Evolutionary conservation across 2,113 vertebrate species (phyloP), one percentile per base, ranked within the genome.

Genomic region (Zootoca vivipara): DNA sequence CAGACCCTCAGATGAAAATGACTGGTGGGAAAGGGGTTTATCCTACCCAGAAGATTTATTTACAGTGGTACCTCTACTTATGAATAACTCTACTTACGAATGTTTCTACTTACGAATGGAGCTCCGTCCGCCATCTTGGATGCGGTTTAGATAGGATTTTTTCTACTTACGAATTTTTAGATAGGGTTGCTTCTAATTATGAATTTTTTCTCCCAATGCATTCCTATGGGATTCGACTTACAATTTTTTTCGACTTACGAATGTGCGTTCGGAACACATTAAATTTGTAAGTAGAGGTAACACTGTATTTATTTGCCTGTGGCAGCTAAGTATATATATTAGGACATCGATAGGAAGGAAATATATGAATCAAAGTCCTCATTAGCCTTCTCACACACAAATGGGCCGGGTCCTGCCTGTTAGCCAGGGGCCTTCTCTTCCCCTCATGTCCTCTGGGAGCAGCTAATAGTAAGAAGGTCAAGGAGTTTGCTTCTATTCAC

Each of bases 401-500:
- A 79, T 85, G n/a, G 77, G 30, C 30, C 64, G 62, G 1, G 16
- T 46, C 73, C 72, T 83, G 22, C 16, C 80, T 84, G 64, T 81
- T 56, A 90, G 16, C 46, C 85, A 92, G 1, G 4, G 87, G n/a
- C 26, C 30, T 72, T 73, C 40, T 35, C 42, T 33, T 88, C 85
- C 40, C 87, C 16, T 42, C 72, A 87, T 38, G 1, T 52, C 33
- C 40, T 9, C 46, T 15, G 13, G 26, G 67, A 85, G 22, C 46
- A 85, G n/a, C n/a, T 35, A 56, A 73, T 26, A 56, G 26, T 81
- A 13, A 22, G 9, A 28, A 26, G 40, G 35, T 78, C 85, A 62
- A 94, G 86, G 72, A 16, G 24, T 92, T 92, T 91, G 33, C 26
- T 89, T 92, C 46, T 90, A 52, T 13, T 70, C 87, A 35, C 13